phyloP scores from a whole-genome alignment of 2,888 invertebrate genomes.

The Bugulina stolonifera region DNA sequence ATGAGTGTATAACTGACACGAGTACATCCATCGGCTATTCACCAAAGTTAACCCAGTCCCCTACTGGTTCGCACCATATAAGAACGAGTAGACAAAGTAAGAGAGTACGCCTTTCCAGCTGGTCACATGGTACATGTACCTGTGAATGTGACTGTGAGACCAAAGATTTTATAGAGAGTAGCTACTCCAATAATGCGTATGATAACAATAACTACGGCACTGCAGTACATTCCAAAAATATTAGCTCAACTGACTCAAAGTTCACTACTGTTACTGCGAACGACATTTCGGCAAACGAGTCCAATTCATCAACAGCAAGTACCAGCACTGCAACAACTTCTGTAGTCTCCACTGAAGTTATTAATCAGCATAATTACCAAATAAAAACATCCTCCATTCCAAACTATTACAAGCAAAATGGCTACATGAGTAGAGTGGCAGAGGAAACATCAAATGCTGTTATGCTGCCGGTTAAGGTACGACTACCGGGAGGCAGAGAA shows the following conservation, averaged over 20 bases:
- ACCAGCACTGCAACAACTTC: neutral
- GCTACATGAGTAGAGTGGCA: neutral
- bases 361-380: neutral
- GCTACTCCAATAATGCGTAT: neutral
- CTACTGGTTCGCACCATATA: neutral
- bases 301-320: neutral
- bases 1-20: too few relatives aligned
- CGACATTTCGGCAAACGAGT: neutral
- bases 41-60: neutral
- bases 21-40: neutral
- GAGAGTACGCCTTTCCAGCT: neutral
- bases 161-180: neutral
- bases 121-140: too few relatives aligned
- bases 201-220: neutral
- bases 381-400: neutral
- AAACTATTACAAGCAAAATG: neutral
- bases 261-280: neutral
- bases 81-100: too few relatives aligned
- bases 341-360: neutral
- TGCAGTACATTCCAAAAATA: neutral
- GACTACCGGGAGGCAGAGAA: neutral
- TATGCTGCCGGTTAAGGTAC: slow-evolving; percentile 13
- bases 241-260: too few relatives aligned
- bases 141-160: neutral
- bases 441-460: neutral